Base-by-base conservation (phyloP, 2,113 vertebrate species). In the Takifugu bimaculatus region DNA sequence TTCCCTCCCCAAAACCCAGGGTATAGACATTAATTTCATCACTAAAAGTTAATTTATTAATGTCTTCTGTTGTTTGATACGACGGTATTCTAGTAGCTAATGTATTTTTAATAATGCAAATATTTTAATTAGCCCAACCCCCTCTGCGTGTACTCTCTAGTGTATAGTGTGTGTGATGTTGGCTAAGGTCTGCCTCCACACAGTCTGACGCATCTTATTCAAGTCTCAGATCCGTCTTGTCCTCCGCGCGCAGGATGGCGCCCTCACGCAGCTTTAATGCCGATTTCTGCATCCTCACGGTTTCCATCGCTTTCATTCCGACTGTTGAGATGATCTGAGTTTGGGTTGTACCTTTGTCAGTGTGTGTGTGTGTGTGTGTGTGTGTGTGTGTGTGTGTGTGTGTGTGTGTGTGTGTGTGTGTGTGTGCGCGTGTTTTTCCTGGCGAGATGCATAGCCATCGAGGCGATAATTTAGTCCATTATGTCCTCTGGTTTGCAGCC, bases 391-490 rank as follows among this genome's bases (percentile, higher is more conserved):
- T n/a, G n/a, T n/a, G 45, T 48, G 14, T n/a, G 45, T 48, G 45
- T n/a, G 45, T 59, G 57, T 55, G 55, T 62, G 57, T 52, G 72
- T 65, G 65, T 61, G 55, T 50, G 28, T 29, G 48, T 62, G 60
- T 58, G 50, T 57, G 70, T 75, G 74, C 80, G 80, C 86, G 79
- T 83, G 77, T 86, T 57, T 79, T 77, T 80, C 81, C 68, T 82
- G 85, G 79, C 79, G 70, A 82, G 81, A 83, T 86, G 77, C 83
- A 82, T 80, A 81, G 84, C 88, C 81, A 83, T 85, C 60, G 84
- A 84, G 78, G 86, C 78, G 74, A 85, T 92, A 91, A 90, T 94
- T 91, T 90, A 92, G 92, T 89, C 90, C 89, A 78, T 88, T 77
- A 88, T 84, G 87, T 83, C 90, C 88, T 82, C 81, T 71, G 85